Evolutionary conservation across 2,113 vertebrate genomes (phyloP), one percentile per base, ranked within the genome.

Genomic region (Prolemur simus): DNA sequence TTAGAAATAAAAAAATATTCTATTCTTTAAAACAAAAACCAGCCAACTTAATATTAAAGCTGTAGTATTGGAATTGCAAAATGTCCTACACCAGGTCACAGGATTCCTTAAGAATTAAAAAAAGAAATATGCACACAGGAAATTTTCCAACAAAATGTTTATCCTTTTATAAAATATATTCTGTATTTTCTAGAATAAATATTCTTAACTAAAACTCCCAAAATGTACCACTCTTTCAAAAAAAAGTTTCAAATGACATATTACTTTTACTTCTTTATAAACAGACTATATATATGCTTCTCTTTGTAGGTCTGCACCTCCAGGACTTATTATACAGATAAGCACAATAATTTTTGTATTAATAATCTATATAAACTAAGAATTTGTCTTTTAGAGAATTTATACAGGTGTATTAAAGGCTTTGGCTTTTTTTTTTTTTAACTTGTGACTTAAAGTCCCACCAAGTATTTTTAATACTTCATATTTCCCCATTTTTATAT

Each of bases 1-100:
- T 60, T 69, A 69, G 88, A 95, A 89, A 87, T 63, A 21, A 82
- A n/a, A 93, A 96, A 95, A 87, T 23, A 63, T 8, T 88, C 45
- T 91, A 56, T 27, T 11, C 25, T 77, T 49, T 17, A 34, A 58
- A 66, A 63, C 56, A 63, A 47, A 45, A 89, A 66, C 47, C 25
- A 64, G n/a, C 4, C 54, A 42, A 73, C 17, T n/a, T 42, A 74
- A 68, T 64, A 86, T 89, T 89, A 84, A 93, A 94, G 42, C 34
- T 77, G 8, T 23, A 89, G 68, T 85, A 52, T 13, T 87, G 42
- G 20, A 92, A 96, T 3, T 89, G 45, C 47, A 90, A 42, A 90
- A 56, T 39, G 47, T 39, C 37, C 42, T 84, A 91, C 0, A 92
- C 20, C 13, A 91, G 23, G 52, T 81, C 76, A 93, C n/a, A 84